These are phyloP conservation scores for Nycticryphes semicollaris DNA, from an alignment of 2,113 vertebrate species.

Conservation along the genomic window DNA sequence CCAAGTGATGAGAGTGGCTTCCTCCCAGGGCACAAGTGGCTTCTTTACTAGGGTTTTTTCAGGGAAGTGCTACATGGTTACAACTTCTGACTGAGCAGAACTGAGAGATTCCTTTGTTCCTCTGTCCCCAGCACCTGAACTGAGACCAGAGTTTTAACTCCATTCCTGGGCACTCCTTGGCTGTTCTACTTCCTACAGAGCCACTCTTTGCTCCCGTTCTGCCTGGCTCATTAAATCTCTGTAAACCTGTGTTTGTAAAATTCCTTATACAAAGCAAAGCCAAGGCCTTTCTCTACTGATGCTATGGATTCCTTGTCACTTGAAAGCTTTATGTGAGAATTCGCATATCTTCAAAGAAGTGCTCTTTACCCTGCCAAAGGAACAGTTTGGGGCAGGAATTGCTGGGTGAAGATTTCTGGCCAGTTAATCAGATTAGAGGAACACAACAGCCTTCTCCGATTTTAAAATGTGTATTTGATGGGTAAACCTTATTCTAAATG, in stretches of 20 bases:
- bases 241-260: neutral
- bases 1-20: neutral
- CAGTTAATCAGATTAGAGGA: neutral
- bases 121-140: neutral
- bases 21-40: neutral
- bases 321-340: neutral
- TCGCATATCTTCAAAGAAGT: neutral
- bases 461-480: neutral
- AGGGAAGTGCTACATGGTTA: neutral
- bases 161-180: neutral
- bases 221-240: neutral
- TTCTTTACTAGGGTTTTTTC: neutral
- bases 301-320: neutral
- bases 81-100: neutral
- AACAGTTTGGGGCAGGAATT: neutral
- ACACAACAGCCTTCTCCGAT: neutral
- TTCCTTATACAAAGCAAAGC: neutral
- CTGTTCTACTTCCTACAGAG: neutral
- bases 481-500: neutral
- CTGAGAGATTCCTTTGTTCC: neutral
- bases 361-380: neutral
- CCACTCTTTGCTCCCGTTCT: neutral
- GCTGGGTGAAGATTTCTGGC: neutral
- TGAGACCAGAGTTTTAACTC: neutral
- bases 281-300: neutral